A percentile compares a stretch with the other conserved stretches of the same genome.
Conservation (phyloP, 2,113 vertebrate species). For the Cairina moschata region DNA sequence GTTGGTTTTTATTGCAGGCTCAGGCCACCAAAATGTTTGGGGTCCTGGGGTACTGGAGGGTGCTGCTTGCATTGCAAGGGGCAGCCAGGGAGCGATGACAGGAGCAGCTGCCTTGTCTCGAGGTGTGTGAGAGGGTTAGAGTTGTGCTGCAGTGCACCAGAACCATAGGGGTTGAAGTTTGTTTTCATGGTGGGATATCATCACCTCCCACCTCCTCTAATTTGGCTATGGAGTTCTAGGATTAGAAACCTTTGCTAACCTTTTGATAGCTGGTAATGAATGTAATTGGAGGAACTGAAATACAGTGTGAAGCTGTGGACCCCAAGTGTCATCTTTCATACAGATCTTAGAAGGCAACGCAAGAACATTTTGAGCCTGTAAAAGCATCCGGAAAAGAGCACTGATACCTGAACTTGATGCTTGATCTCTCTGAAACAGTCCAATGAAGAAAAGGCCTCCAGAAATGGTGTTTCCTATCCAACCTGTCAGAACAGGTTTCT, state of each 20-base stretch:
- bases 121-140: neutral
- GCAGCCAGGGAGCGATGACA: neutral
- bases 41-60: neutral
- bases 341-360: neutral
- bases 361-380: neutral
- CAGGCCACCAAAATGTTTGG: neutral
- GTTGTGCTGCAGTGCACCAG: neutral
- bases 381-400: neutral
- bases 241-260: neutral
- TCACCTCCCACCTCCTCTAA: neutral
- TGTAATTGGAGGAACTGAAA: neutral
- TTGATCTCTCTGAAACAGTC: neutral
- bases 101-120: neutral
- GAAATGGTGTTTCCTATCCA: neutral
- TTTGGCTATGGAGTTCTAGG: neutral
- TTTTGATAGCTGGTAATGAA: neutral
- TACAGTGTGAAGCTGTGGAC: neutral
- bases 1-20: neutral
- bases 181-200: neutral
- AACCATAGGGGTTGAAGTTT: neutral
- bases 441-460: neutral
- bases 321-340: neutral
- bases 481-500: conserved; percentile 23
- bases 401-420: neutral
- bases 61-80: neutral